These are phyloP conservation scores for Melanotaenia parkinsoni DNA, from an alignment of 2,797 vertebrate species.

Conservation along the genomic window DNA sequence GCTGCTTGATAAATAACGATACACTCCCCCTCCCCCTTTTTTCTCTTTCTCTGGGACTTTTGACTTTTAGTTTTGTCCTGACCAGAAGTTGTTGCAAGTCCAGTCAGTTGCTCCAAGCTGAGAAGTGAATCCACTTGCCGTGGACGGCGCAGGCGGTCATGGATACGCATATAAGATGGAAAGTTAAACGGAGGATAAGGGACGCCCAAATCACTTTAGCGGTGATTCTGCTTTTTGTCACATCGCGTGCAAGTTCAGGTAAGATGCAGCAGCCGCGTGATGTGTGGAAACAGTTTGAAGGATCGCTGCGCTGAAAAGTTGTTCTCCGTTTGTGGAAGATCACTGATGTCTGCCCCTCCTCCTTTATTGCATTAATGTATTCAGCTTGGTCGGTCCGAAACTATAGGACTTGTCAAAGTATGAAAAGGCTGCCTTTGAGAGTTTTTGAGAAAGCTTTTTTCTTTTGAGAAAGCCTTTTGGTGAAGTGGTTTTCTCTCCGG, in stretches of 20 bases:
- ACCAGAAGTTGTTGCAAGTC: constrained; percentile 70
- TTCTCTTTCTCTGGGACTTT: constrained; percentile 76
- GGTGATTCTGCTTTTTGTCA: constrained; percentile 83
- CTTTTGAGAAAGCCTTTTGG: background rate
- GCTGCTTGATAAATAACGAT: constrained; percentile 83
- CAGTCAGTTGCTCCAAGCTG: constrained; percentile 59
- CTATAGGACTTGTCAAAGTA: constrained; percentile 29
- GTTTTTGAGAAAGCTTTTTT: background rate
- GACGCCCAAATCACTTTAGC: constrained; percentile 81
- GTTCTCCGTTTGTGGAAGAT: constrained; percentile 24
- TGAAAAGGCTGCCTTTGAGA: constrained; percentile 11
- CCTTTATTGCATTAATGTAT: constrained; percentile 35
- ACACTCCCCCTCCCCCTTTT: constrained; percentile 69
- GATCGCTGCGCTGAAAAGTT: constrained; percentile 24
- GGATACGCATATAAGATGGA: constrained; percentile 89
- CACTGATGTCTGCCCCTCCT: constrained; percentile 48
- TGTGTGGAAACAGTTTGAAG: constrained; percentile 1
- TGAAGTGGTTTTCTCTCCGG: background rate
- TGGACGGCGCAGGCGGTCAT: constrained; percentile 83
- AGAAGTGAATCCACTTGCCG: constrained; percentile 79
- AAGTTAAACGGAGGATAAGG: constrained; percentile 89
- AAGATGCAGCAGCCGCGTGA: constrained; percentile 61
- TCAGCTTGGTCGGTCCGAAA: constrained; percentile 27
- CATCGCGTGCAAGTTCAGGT: constrained; percentile 85
- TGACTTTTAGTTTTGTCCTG: constrained; percentile 68